A percentile compares a stretch with the other conserved stretches of the same genome.
Evolutionary conservation across 2,797 vertebrate species (phyloP).

Genomic region (Emys orbicularis): DNA sequence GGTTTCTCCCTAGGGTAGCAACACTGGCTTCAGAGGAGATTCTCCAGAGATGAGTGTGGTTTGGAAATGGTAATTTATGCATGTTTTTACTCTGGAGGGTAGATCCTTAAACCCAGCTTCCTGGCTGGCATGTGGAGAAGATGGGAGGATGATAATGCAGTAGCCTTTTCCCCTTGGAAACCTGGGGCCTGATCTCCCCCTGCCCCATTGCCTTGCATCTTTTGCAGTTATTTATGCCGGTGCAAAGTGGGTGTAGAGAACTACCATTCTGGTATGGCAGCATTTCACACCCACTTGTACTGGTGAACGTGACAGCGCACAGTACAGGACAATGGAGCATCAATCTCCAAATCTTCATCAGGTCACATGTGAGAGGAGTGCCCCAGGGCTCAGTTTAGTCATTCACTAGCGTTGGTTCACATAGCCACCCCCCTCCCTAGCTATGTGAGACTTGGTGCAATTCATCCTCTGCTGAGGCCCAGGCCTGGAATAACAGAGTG

Average conservation of each 20-base stretch:
- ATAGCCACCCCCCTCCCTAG: neutral
- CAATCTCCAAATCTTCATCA: neutral
- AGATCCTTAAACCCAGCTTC: neutral
- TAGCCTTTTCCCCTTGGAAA: neutral
- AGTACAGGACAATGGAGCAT: neutral
- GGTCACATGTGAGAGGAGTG: neutral
- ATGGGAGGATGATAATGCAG: accelerated
- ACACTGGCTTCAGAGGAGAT: neutral
- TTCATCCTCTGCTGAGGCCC: neutral
- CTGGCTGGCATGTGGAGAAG: neutral
- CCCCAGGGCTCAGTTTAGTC: neutral
- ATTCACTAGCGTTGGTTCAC: neutral
- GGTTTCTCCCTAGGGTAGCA: neutral
- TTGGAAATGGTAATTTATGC: neutral
- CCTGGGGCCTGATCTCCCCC: neutral
- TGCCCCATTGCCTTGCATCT: neutral
- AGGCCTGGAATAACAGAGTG: neutral
- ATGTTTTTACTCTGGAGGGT: neutral
- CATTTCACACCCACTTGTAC: neutral
- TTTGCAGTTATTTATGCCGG: neutral
- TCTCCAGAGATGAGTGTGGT: neutral
- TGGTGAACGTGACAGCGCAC: too few species aligned
- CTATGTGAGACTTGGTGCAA: neutral
- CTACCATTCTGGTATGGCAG: neutral
- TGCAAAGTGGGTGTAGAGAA: neutral